These are phyloP conservation scores for Squalus acanthias DNA, from an alignment of 2,797 vertebrate species.

Conservation along the genomic window DNA sequence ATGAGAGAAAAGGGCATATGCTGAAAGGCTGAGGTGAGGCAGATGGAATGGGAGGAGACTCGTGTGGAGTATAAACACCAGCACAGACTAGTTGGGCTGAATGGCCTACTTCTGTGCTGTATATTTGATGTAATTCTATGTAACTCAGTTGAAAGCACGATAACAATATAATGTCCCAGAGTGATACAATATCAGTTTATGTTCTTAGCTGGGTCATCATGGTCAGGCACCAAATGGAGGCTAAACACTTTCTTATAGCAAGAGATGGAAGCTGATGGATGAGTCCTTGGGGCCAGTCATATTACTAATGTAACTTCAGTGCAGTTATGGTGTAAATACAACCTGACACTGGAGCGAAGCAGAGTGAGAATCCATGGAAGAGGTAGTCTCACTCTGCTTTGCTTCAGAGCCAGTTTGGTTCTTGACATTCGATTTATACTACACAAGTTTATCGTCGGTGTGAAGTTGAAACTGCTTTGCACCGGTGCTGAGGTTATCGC, in stretches of 20 bases:
- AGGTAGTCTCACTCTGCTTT: not conserved
- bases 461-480: not conserved
- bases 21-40: not conserved
- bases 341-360: not conserved
- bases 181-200: not conserved
- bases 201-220: not conserved
- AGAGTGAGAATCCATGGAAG: not conserved
- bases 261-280: not conserved
- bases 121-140: not conserved
- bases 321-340: not conserved
- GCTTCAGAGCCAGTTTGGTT: not conserved
- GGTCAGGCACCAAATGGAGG: not conserved
- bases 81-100: not conserved
- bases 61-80: not conserved
- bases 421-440: not conserved
- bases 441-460: not conserved
- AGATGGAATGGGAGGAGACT: not conserved
- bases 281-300: not conserved
- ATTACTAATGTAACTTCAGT: not conserved
- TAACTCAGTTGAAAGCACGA: not conserved
- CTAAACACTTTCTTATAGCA: not conserved
- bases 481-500: not conserved
- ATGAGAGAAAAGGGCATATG: not conserved
- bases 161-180: not conserved
- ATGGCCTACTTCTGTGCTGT: not conserved